Evolutionary conservation across 2,113 vertebrate species (phyloP).

Genomic region (Elgaria multicarinata): DNA sequence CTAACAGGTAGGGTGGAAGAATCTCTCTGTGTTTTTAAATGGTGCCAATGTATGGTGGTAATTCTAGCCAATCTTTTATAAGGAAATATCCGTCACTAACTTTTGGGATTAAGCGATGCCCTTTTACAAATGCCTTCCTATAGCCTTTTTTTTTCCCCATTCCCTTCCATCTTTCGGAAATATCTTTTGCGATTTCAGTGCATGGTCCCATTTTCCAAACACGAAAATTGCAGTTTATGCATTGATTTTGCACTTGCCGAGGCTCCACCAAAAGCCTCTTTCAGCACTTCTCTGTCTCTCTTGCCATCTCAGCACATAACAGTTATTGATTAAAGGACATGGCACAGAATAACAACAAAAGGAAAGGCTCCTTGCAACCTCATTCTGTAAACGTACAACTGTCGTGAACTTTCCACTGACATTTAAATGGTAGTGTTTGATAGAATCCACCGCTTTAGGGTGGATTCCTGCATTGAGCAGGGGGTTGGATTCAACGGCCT

Average conservation of each 20-base stretch:
- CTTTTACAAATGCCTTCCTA: neutral
- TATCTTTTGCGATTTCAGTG: neutral
- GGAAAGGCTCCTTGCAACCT: neutral
- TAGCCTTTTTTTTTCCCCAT: neutral
- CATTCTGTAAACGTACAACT: neutral
- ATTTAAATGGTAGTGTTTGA: neutral
- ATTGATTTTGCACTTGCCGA: neutral
- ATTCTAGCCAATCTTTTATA: neutral
- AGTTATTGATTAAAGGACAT: neutral
- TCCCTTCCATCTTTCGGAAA: neutral
- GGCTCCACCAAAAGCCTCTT: neutral
- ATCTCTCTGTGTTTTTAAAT: neutral
- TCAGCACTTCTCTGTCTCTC: neutral
- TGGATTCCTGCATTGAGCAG: no score
- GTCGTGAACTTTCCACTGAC: neutral
- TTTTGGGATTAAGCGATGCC: constrained; percentile 11
- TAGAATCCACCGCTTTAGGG: neutral
- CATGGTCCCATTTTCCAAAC: neutral
- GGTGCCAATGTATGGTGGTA: neutral
- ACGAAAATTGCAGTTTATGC: neutral
- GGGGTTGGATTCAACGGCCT: no score
- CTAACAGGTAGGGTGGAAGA: neutral
- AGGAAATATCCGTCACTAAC: no score
- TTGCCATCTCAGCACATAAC: neutral
- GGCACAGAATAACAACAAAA: neutral